Conservation (phyloP, 2,113 vertebrate genomes). For the Percina caprodes region DNA sequence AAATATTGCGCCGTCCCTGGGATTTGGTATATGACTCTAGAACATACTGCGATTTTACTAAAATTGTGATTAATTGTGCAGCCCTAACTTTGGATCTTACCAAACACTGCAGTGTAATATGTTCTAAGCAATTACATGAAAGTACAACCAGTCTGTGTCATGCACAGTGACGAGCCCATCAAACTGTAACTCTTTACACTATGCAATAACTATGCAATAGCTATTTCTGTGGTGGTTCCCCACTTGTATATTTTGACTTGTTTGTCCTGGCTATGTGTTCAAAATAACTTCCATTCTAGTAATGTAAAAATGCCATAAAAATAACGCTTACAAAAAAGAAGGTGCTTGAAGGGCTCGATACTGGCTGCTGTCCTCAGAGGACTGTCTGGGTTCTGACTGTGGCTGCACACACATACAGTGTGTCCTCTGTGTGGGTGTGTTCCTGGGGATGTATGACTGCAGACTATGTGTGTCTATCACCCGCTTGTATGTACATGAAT, state of each 20-base stretch:
- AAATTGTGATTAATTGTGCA: too few relatives aligned
- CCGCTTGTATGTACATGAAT: not conserved
- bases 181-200: slow-evolving; percentile 32
- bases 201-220: not conserved
- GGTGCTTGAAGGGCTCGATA: slow-evolving; percentile 54
- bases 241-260: slow-evolving; percentile 19
- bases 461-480: not conserved
- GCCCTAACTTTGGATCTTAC: not conserved
- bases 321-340: slow-evolving; percentile 38
- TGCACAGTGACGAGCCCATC: slow-evolving; percentile 9
- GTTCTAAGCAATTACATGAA: not conserved
- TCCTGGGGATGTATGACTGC: not conserved
- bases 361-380: slow-evolving; percentile 50
- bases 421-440: not conserved
- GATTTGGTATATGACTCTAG: too few relatives aligned
- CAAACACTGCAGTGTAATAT: not conserved
- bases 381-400: slow-evolving; percentile 49
- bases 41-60: too few relatives aligned
- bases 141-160: not conserved
- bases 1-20: too few relatives aligned
- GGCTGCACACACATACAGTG: slow-evolving; percentile 19
- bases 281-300: slow-evolving; percentile 41
- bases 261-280: slow-evolving; percentile 31
- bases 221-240: slow-evolving; percentile 31
- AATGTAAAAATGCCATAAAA: slow-evolving; percentile 54